Evolutionary conservation across 2,888 invertebrate species (phyloP).

Genomic region (Amphipyra berbera): DNA sequence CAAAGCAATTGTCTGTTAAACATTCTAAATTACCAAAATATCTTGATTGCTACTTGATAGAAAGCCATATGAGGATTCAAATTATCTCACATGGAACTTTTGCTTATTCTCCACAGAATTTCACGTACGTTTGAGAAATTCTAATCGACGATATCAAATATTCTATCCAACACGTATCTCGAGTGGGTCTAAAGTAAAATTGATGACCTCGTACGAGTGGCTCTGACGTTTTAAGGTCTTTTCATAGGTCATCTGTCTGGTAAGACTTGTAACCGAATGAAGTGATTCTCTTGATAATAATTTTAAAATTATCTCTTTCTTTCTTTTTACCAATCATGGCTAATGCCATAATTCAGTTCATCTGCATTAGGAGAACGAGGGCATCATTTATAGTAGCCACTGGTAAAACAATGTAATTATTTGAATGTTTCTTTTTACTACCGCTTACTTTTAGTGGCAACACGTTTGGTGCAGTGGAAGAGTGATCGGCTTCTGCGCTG

Average conservation of each 20-base stretch:
- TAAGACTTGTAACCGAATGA: background rate
- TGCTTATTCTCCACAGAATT: background rate
- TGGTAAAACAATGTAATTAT: too few species aligned
- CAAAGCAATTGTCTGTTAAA: background rate
- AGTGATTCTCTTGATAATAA: background rate
- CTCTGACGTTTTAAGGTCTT: constrained; percentile 13
- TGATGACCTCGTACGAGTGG: constrained; percentile 29
- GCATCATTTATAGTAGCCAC: too few species aligned
- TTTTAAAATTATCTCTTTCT: background rate
- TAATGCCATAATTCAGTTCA: too few species aligned
- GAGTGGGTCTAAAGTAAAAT: constrained; percentile 37
- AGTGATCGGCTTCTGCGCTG: too few species aligned
- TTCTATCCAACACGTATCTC: constrained; percentile 23
- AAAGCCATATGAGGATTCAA: background rate
- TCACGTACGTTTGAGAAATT: constrained; percentile 30
- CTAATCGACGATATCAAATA: constrained; percentile 34
- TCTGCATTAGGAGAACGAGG: too few species aligned
- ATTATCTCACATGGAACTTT: background rate
- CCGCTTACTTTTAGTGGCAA: too few species aligned
- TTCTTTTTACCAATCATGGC: background rate
- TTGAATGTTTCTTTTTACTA: too few species aligned
- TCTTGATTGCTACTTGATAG: background rate
- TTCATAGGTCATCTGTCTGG: constrained; percentile 11
- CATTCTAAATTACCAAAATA: background rate
- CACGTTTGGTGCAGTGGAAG: too few species aligned